These are phyloP conservation scores for Gadus chalcogrammus DNA, from an alignment of 2,113 vertebrate species.

Conservation along the genomic window DNA sequence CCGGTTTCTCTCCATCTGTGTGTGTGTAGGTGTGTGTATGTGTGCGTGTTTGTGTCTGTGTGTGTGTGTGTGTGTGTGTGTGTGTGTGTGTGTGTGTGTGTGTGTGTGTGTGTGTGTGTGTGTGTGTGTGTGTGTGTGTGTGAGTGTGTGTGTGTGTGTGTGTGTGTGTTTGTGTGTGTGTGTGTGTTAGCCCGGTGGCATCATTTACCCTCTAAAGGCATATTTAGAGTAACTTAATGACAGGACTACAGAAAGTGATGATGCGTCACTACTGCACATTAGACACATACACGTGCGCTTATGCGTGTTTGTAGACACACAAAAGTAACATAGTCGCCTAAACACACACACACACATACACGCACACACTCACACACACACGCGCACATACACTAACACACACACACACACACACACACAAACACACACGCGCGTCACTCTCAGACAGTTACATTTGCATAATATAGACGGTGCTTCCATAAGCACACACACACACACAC, in stretches of 20 bases:
- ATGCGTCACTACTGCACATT: constrained; percentile 36
- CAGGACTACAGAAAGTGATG: constrained; percentile 52
- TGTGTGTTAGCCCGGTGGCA: constrained; percentile 37
- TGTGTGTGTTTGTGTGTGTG: constrained; percentile 8
- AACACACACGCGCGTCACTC: constrained; percentile 14
- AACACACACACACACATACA: constrained; percentile 23
- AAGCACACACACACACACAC: neutral
- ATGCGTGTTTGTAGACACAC: neutral
- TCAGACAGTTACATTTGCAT: too few relatives aligned
- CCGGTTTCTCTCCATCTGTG: neutral
- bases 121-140: neutral
- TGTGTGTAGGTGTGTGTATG: too few relatives aligned
- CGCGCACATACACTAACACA: neutral
- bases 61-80: too few relatives aligned
- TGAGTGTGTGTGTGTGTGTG: neutral
- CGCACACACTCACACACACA: constrained; percentile 17
- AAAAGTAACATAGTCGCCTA: neutral
- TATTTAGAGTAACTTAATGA: constrained; percentile 51
- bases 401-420: constrained; percentile 17
- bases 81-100: too few relatives aligned
- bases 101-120: too few relatives aligned
- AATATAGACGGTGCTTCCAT: too few relatives aligned
- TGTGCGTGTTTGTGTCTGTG: too few relatives aligned
- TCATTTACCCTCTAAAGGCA: constrained; percentile 33
- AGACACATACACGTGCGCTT: constrained; percentile 17